These are phyloP conservation scores for Crocidura indochinensis DNA, from an alignment of 2,797 vertebrate genomes.

Conservation along the genomic window DNA sequence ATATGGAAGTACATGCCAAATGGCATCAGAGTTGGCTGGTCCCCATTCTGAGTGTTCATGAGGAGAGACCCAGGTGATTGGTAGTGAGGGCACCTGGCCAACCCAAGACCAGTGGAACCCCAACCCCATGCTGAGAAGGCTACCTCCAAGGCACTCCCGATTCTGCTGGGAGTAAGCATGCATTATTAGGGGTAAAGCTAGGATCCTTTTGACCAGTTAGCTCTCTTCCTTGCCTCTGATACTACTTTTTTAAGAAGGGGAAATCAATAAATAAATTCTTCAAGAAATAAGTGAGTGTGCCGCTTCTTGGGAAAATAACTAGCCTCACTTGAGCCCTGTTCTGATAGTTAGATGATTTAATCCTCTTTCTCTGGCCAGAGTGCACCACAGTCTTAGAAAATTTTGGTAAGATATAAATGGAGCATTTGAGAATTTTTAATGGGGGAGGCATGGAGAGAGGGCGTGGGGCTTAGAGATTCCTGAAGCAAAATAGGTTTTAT, in stretches of 20 bases:
- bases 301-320: neutral
- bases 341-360: neutral
- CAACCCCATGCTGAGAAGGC: too few relatives aligned
- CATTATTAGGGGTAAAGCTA: too few relatives aligned
- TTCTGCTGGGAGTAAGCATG: too few relatives aligned
- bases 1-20: slow-evolving; percentile 39
- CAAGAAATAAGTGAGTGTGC: neutral
- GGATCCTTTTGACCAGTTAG: too few relatives aligned
- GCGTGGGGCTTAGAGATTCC: neutral
- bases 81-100: neutral
- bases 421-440: slow-evolving; percentile 6
- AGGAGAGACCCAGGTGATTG: neutral
- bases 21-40: slow-evolving; percentile 22
- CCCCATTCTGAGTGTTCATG: slow-evolving; percentile 53
- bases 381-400: neutral
- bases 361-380: slow-evolving; percentile 21
- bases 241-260: neutral
- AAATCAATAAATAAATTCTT: neutral
- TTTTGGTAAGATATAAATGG: neutral
- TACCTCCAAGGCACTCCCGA: too few relatives aligned
- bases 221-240: too few relatives aligned
- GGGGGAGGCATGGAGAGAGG: neutral
- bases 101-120: too few relatives aligned
- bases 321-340: neutral
- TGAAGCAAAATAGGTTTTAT: slow-evolving; percentile 22